Evolutionary conservation across 2,888 invertebrate species (phyloP), one percentile per base, ranked within the genome.

Genomic region (Trichopria drosophilae): DNA sequence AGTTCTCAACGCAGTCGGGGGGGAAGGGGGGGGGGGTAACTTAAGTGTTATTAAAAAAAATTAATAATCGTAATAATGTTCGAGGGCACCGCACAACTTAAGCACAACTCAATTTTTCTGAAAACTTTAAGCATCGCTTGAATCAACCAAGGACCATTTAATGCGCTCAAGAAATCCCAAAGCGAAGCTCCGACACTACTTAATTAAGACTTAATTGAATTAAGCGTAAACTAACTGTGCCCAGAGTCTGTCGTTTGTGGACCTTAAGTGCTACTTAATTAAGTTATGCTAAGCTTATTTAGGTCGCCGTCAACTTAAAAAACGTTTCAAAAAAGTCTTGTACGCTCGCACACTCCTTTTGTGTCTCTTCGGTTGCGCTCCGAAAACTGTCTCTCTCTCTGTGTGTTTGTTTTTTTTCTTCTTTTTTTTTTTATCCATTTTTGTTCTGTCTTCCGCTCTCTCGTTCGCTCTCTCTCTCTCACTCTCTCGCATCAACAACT

Each of bases 211-310:
- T 34, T 43, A 43, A 43, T 47, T 20, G 26, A 49, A 51, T 43
- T 47, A 54, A 40, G 47, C 51, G 44, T 47, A 51, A 51, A 20
- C 44, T 35, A 39, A n/a, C n/a, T n/a, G 12, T 26, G 42, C 20
- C 20, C 15, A 43, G 47, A n/a, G 32, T n/a, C 28, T 46, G 39
- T 39, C 32, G 19, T 22, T 47, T 35, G 40, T 44, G 41, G 22
- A 39, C 36, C 24, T 51, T 28, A 41, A 47, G 29, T 47, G 18
- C 34, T 43, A 26, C 48, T 50, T 39, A 52, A 52, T 52, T 52
- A 55, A 52, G 43, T 52, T 55, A 49, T 46, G 49, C 43, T 52
- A 41, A 52, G 46, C 32, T 55, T 23, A 24, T 55, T 55, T 46
- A 55, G 49, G 43, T 49, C 41, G 34, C 41, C 49, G 49, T 43